Evolutionary conservation across 92 coral and sea anemone species (phyloP).

Genomic region (Hydrozoanthus gracilis): DNA sequence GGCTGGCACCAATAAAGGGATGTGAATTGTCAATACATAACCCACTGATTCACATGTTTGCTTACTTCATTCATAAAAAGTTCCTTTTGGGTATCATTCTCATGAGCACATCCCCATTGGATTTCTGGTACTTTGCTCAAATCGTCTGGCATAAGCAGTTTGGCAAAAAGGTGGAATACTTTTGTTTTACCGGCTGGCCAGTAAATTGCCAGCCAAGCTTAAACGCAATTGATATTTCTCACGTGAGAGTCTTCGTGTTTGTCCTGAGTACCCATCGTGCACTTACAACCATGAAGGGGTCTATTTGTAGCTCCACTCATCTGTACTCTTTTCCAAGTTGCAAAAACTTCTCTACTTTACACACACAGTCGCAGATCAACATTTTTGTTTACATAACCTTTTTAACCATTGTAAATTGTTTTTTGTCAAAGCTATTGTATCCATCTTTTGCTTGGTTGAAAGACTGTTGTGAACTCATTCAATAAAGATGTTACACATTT

Average conservation of each 20-base stretch:
- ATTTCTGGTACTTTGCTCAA: constrained; percentile 43
- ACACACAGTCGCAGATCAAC: too few species aligned
- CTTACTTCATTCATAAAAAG: constrained; percentile 33
- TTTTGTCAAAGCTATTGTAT: too few species aligned
- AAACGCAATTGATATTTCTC: constrained; percentile 4
- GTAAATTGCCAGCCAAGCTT: constrained; percentile 23
- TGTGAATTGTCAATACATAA: constrained; percentile 33
- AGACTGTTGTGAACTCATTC: too few species aligned
- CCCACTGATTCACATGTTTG: constrained; percentile 34
- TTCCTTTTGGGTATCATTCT: constrained; percentile 43
- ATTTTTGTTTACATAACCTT: too few species aligned
- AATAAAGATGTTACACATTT: too few species aligned
- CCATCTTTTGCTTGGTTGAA: too few species aligned
- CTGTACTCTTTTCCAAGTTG: too few species aligned
- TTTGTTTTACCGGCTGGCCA: constrained; percentile 47
- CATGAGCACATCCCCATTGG: constrained; percentile 54
- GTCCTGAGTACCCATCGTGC: constrained; percentile 20
- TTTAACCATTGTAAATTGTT: too few species aligned
- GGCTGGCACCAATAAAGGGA: constrained; percentile 51
- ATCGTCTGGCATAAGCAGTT: constrained; percentile 22
- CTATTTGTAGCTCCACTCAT: too few species aligned
- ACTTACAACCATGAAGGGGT: neutral
- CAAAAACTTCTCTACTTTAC: too few species aligned
- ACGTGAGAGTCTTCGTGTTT: neutral
- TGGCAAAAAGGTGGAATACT: constrained; percentile 44